These are phyloP conservation scores for Branchipolynoe longqiensis DNA, from an alignment of 2,888 invertebrate genomes.

Conservation along the genomic window DNA sequence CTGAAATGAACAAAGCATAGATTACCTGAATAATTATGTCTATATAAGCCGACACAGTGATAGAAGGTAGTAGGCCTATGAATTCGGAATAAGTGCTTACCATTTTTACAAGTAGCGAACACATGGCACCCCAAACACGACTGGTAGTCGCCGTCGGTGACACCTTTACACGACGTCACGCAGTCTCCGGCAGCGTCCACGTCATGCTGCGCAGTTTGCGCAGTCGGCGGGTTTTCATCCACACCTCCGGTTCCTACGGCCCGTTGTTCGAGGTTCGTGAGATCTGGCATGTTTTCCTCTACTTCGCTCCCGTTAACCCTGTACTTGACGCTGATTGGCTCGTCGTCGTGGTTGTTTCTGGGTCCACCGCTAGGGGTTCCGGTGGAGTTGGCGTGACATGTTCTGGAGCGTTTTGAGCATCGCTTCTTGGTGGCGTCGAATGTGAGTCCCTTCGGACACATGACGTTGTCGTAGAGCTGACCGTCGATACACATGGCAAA, in stretches of 20 bases:
- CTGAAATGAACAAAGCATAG: no score
- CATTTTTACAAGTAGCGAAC: slow-evolving; percentile 10
- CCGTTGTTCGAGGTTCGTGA: no score
- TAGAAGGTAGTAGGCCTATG: neutral
- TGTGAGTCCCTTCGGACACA: neutral
- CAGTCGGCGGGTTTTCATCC: neutral
- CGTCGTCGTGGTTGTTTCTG: no score
- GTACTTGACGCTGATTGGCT: no score
- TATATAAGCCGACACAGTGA: neutral
- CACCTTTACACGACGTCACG: neutral
- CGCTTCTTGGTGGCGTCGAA: slow-evolving; percentile 3
- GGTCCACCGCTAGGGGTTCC: no score
- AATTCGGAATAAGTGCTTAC: neutral
- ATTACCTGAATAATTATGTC: neutral
- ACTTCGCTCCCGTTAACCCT: no score
- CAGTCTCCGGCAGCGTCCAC: neutral
- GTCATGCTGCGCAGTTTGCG: neutral
- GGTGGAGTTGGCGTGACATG: no score
- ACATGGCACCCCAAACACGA: slow-evolving; percentile 33
- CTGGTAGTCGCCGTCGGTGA: slow-evolving; percentile 46
- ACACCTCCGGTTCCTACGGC: no score
- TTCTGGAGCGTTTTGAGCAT: neutral
- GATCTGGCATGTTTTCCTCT: no score
- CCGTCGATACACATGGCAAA: slow-evolving; percentile 3
- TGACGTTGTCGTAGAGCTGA: neutral